phyloP scores from a whole-genome alignment of 2,888 invertebrate species.

The Cylindroiulus punctatus region DNA sequence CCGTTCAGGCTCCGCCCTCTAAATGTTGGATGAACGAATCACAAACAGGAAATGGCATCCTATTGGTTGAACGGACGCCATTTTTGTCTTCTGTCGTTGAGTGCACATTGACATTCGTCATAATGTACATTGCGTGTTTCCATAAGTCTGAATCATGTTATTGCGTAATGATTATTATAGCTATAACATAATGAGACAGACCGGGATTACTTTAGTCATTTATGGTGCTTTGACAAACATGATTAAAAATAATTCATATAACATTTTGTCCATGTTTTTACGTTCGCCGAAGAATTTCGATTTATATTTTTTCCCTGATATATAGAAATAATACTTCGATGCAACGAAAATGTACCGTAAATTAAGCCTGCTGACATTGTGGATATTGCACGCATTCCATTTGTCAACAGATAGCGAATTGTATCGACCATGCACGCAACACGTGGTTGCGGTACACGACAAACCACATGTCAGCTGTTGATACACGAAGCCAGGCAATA shows the following conservation, averaged over 20 bases:
- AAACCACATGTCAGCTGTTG: background rate
- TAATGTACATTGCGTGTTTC: too few species aligned
- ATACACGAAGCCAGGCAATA: background rate
- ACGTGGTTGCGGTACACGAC: background rate
- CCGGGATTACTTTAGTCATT: background rate
- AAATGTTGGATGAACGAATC: too few species aligned
- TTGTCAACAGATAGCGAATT: background rate
- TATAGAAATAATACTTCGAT: background rate
- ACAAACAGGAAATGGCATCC: too few species aligned
- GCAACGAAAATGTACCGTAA: background rate
- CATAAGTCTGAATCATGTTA: too few species aligned
- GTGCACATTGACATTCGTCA: too few species aligned
- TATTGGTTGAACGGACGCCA: too few species aligned
- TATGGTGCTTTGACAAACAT: background rate
- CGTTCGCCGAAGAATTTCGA: background rate
- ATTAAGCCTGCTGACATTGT: background rate
- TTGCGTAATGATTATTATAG: too few species aligned
- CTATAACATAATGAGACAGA: too few species aligned
- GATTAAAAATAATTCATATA: background rate
- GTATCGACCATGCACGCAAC: slow-evolving; percentile 2
- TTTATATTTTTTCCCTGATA: background rate
- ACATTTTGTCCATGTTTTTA: background rate
- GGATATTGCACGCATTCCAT: background rate
- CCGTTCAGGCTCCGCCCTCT: too few species aligned
- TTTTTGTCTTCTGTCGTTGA: too few species aligned